Evolutionary conservation across 2,113 vertebrate species (phyloP).

Genomic region (Eudyptes chrysolophus): DNA sequence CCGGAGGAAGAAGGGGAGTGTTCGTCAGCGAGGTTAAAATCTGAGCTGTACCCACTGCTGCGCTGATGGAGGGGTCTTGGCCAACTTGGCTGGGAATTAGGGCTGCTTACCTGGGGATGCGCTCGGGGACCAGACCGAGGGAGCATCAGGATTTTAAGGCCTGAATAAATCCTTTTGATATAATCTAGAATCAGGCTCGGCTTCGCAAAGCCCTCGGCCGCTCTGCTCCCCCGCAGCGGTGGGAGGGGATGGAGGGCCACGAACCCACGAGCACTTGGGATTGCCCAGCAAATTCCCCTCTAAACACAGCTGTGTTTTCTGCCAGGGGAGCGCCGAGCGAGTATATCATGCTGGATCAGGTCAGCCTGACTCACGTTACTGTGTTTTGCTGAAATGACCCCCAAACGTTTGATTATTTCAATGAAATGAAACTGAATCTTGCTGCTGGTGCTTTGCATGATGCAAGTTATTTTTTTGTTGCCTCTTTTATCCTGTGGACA

Average conservation of each 20-base stretch:
- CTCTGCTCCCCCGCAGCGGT: not conserved
- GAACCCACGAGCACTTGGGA: accelerated
- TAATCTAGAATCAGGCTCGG: not conserved
- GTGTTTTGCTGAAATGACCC: not conserved
- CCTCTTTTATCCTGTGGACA: not conserved
- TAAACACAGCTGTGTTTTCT: accelerated
- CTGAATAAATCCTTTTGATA: not conserved
- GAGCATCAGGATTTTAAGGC: not conserved
- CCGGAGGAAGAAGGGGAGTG: not conserved
- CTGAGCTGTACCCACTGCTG: not conserved
- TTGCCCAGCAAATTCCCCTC: not conserved
- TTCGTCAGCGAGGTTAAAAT: not conserved
- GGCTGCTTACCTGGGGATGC: not conserved
- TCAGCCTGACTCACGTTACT: not conserved
- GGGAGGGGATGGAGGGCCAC: not conserved
- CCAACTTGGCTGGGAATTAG: not conserved
- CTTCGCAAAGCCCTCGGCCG: not conserved
- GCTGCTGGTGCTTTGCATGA: not conserved
- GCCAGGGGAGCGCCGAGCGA: not conserved
- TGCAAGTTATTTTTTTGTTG: not conserved
- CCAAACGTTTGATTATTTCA: not conserved
- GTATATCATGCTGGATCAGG: not conserved
- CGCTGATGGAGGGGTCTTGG: too few relatives aligned
- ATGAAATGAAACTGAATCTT: not conserved
- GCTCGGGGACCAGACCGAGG: not conserved